These are phyloP conservation scores for Palythoa caribaeorum DNA, from an alignment of 92 coral and sea anemone species.

Conservation along the genomic window DNA sequence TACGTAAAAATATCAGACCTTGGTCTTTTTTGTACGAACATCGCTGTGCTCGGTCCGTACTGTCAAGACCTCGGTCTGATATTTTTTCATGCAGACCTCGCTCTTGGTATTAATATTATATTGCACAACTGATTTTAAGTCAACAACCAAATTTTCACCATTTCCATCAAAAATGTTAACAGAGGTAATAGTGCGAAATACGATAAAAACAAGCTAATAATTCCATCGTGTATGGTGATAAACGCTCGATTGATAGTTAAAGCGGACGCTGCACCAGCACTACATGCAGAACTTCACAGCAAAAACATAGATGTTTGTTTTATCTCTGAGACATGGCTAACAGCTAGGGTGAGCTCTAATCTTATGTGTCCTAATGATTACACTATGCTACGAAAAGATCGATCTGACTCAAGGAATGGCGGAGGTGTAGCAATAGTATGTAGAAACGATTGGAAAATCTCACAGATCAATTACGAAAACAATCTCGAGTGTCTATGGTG, in stretches of 20 bases:
- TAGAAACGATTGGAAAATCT: conserved; percentile 35
- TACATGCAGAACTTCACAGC: conserved; percentile 60
- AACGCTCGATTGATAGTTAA: conserved; percentile 70
- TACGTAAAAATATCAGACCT: no score
- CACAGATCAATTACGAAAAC: not conserved
- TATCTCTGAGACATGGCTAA: conserved; percentile 65
- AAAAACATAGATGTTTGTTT: conserved; percentile 56
- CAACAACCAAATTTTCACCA: no score
- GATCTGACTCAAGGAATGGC: conserved; percentile 16
- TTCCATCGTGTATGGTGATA: conserved; percentile 40
- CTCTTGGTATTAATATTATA: no score
- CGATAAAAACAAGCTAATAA: not conserved
- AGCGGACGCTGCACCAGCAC: conserved; percentile 65
- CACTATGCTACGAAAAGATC: conserved; percentile 24
- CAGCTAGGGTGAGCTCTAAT: not conserved
- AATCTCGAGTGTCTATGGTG: conserved; percentile 22
- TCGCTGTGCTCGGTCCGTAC: no score
- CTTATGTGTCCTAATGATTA: conserved; percentile 27
- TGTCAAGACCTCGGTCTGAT: no score
- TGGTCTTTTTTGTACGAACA: no score
- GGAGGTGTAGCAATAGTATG: conserved; percentile 40
- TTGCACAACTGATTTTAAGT: no score
- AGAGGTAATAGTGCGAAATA: no score
- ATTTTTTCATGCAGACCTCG: no score
- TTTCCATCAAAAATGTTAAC: no score